Conservation (phyloP, 2,888 invertebrate genomes). For the Aspidiotus destructor region DNA sequence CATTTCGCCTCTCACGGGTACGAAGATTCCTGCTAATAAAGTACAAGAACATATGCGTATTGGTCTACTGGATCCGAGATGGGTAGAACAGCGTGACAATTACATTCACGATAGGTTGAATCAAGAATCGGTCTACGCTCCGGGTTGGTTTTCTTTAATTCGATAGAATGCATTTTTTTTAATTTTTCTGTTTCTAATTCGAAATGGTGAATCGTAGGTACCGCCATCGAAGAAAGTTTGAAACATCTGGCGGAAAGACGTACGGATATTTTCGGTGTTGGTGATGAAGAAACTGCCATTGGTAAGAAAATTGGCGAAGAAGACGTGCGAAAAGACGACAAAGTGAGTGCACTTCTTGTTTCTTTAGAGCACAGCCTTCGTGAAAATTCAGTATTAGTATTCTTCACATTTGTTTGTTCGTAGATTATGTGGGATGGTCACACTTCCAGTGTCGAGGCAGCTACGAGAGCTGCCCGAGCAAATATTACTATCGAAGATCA, state of each 20-base stretch:
- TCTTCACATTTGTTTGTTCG: neutral
- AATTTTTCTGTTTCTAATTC: neutral
- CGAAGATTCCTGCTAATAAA: conserved; percentile 92
- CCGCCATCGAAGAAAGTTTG: conserved; percentile 91
- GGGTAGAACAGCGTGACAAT: conserved; percentile 94
- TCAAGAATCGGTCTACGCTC: conserved; percentile 73
- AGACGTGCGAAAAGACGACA: conserved; percentile 71
- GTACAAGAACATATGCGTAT: conserved; percentile 97
- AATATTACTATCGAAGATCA: conserved; percentile 91
- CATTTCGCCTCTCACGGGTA: conserved; percentile 96
- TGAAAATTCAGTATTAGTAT: neutral
- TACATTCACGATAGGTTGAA: conserved; percentile 87
- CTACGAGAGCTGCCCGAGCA: conserved; percentile 83
- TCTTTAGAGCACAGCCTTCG: no score
- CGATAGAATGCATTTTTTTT: neutral
- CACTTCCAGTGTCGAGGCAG: conserved; percentile 91
- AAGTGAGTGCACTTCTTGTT: conserved; percentile 38
- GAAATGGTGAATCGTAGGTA: conserved; percentile 44
- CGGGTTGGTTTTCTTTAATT: conserved; percentile 43
- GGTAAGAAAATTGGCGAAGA: conserved; percentile 96
- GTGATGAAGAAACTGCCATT: conserved; percentile 96
- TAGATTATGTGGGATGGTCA: conserved; percentile 97
- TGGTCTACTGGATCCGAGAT: conserved; percentile 88
- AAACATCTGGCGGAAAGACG: conserved; percentile 94
- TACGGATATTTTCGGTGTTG: conserved; percentile 99